Conservation (phyloP, 2,113 vertebrate species). For the Fregata magnificens region DNA sequence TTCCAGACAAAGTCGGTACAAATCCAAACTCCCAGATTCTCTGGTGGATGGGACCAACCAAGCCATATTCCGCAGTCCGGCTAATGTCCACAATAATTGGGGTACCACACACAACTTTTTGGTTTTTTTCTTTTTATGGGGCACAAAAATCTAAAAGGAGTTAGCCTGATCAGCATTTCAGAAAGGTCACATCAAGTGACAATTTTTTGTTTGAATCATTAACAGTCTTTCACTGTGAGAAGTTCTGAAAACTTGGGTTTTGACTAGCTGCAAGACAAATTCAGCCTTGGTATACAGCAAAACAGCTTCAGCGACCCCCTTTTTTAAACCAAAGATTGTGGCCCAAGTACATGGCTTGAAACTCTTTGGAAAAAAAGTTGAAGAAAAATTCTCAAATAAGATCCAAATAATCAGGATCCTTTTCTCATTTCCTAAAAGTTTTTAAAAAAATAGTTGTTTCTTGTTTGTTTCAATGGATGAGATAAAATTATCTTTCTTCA, state of each 20-base stretch:
- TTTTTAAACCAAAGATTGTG: neutral
- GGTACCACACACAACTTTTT: neutral
- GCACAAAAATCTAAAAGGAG: neutral
- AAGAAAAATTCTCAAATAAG: neutral
- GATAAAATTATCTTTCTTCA: neutral
- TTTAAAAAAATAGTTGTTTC: neutral
- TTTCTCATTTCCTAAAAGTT: neutral
- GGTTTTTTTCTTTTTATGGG: neutral
- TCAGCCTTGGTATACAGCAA: neutral
- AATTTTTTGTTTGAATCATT: neutral
- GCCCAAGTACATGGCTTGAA: neutral
- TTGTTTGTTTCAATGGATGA: neutral
- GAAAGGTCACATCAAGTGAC: neutral
- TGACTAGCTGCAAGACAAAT: neutral
- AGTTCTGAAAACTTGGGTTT: neutral
- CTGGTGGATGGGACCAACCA: neutral
- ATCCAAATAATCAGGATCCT: neutral
- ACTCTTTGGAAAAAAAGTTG: neutral
- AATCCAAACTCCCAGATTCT: neutral
- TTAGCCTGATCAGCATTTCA: neutral
- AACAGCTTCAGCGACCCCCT: neutral
- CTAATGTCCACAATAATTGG: neutral
- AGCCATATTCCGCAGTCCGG: neutral
- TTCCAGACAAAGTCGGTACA: neutral
- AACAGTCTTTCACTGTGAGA: neutral